A percentile compares a stretch with the other conserved stretches of the same genome.
Conservation (phyloP, 37 sponge, comb jelly and placozoan genomes). For the Diacarnus erythraeanus region DNA sequence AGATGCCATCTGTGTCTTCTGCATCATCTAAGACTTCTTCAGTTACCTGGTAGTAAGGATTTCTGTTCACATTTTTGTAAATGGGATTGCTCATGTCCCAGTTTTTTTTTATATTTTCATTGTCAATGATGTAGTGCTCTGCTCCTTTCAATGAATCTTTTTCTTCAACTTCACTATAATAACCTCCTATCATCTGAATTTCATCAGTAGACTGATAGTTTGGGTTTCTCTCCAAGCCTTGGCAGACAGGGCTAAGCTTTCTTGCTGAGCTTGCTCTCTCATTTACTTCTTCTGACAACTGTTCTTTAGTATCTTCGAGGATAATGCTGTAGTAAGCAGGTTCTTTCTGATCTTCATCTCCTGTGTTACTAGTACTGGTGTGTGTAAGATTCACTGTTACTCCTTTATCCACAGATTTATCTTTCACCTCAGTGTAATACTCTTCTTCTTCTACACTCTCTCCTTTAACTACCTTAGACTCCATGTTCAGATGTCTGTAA, state of each 20-base stretch:
- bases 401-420: background rate
- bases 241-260: background rate
- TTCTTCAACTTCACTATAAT: background rate
- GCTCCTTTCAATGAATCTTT: too few relatives aligned
- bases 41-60: background rate
- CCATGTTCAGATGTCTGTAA: background rate
- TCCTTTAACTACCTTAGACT: too few relatives aligned
- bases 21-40: background rate
- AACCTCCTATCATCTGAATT: too few relatives aligned
- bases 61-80: background rate
- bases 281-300: background rate
- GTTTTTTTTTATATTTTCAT: too few relatives aligned
- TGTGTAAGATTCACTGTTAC: background rate
- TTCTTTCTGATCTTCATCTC: background rate
- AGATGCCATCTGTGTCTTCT: background rate
- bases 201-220: background rate
- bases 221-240: background rate
- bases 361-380: background rate
- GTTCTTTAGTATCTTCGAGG: background rate
- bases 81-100: background rate
- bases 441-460: background rate
- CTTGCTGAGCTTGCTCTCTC: background rate
- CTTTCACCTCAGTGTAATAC: slow-evolving; percentile 1
- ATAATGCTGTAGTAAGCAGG: background rate
- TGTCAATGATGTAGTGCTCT: too few relatives aligned